These are phyloP conservation scores for Phocoena phocoena DNA, from an alignment of 2,113 vertebrate genomes.

Conservation along the genomic window DNA sequence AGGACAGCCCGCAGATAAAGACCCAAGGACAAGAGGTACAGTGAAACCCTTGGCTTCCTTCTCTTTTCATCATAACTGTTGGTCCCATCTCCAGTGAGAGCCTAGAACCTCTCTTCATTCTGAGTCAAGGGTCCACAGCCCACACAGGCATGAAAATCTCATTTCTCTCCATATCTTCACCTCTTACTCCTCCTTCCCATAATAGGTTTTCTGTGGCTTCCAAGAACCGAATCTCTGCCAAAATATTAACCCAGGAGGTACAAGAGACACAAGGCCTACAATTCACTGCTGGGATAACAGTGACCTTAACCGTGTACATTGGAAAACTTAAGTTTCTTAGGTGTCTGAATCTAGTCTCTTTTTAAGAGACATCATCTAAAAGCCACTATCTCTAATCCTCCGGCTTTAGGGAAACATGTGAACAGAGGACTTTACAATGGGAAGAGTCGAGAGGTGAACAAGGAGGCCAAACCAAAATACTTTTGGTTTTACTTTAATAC, in stretches of 20 bases:
- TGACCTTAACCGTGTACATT: not conserved
- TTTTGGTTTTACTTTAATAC: not conserved
- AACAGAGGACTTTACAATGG: not conserved
- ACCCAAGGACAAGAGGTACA: not conserved
- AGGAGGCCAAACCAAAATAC: not conserved
- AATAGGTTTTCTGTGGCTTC: not conserved
- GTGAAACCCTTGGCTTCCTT: not conserved
- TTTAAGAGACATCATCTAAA: not conserved
- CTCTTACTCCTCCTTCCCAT: not conserved
- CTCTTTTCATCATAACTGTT: not conserved
- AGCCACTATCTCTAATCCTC: not conserved
- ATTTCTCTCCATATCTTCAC: not conserved
- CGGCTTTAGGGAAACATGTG: not conserved
- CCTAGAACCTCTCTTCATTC: not conserved
- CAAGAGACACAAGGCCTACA: not conserved
- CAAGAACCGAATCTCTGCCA: not conserved
- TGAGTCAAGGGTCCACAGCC: not conserved
- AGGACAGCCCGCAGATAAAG: not conserved
- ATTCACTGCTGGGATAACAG: not conserved
- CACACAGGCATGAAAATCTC: not conserved
- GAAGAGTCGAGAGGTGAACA: not conserved
- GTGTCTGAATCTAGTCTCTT: not conserved
- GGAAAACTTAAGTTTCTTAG: not conserved
- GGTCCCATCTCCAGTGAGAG: not conserved
- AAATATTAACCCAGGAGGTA: not conserved